Conservation (phyloP, 2,113 vertebrate species). For the Cavia aperea region DNA sequence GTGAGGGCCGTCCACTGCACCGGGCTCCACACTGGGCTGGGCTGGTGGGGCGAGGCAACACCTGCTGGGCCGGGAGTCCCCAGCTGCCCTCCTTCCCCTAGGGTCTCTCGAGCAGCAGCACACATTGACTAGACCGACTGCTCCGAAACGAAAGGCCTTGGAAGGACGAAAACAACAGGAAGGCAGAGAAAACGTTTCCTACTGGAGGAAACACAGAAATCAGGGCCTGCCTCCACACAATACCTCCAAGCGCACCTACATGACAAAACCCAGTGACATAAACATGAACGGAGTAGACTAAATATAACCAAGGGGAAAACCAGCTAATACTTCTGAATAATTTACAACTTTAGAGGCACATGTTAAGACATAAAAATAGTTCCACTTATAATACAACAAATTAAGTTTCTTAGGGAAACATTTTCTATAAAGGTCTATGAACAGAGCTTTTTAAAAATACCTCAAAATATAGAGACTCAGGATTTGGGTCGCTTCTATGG, state of each 20-base stretch:
- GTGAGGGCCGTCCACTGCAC: background rate
- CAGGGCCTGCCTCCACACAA: background rate
- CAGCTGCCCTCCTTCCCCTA: background rate
- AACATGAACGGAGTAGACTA: background rate
- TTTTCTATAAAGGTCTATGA: slow-evolving; percentile 12
- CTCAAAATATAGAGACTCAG: slow-evolving; percentile 92
- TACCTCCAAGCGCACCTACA: background rate
- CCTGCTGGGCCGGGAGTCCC: background rate
- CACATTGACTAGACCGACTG: background rate
- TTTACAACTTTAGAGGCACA: slow-evolving; percentile 5
- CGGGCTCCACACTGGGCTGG: background rate
- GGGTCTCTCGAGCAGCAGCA: background rate
- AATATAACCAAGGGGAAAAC: slow-evolving; percentile 19
- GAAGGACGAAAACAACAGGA: background rate
- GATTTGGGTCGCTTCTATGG: slow-evolving; percentile 77
- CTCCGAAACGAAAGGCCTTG: background rate
- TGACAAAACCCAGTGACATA: background rate
- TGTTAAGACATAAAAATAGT: slow-evolving; percentile 13
- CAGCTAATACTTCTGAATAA: background rate
- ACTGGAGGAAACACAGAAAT: background rate
- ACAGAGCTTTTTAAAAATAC: slow-evolving; percentile 70
- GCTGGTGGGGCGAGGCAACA: no score
- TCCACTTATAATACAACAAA: slow-evolving; percentile 14
- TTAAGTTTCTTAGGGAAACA: slow-evolving; percentile 29
- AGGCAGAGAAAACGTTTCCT: background rate